Evolutionary conservation across 2,888 invertebrate genomes (phyloP).

Genomic region (Hoplodrina blanda): DNA sequence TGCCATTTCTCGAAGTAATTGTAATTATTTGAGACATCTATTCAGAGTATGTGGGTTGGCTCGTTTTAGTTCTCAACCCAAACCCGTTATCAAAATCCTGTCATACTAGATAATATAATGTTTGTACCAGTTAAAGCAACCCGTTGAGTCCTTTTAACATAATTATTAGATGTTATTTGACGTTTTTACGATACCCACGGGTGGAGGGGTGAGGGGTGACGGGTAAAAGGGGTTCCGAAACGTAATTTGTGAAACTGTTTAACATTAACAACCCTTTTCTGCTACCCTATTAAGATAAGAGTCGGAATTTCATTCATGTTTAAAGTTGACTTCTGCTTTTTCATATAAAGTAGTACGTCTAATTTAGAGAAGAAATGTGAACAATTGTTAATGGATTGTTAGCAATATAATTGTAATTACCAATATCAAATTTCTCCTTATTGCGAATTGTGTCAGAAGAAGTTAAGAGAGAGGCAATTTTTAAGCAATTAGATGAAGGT

Average conservation of each 20-base stretch:
- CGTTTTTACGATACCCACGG: neutral
- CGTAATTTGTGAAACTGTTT: conserved; percentile 31
- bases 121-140: neutral
- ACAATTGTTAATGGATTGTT: neutral
- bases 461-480: too few species aligned
- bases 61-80: too few species aligned
- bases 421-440: too few species aligned
- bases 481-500: too few species aligned
- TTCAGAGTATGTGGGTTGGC: too few species aligned
- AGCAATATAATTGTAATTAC: neutral
- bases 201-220: neutral
- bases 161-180: neutral
- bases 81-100: neutral
- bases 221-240: neutral
- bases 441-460: too few species aligned
- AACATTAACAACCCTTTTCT: conserved; percentile 19
- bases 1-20: too few species aligned
- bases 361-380: too few species aligned
- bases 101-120: neutral
- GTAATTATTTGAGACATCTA: too few species aligned
- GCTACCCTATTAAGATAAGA: conserved; percentile 16
- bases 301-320: conserved; percentile 14
- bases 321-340: conserved; percentile 9
- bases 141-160: neutral
- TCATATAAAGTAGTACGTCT: neutral